Base-by-base conservation (phyloP, 2,888 invertebrate species). In the Agonum fuliginosum region DNA sequence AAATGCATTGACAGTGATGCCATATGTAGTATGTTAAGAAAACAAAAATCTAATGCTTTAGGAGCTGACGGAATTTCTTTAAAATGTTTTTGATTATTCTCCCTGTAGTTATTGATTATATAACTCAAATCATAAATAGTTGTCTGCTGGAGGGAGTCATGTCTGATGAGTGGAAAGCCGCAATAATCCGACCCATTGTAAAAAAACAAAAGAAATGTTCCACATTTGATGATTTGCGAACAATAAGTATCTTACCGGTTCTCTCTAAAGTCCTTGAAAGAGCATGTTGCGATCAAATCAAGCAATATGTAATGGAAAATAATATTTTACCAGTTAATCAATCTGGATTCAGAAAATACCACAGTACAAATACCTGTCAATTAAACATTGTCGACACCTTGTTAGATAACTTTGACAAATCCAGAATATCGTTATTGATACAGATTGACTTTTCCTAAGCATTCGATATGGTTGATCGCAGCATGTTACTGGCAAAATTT, bases 351-450 rank as follows among this genome's bases (percentile, higher is more conserved):
- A 73, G 83, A 1, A 78, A 69, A 2, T 73, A 67, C 1, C 78
- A 76, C 14, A 80, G 82, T 22, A 83, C 84, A 0, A 78, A 80
- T 5, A 83, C 83, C 0, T 81, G 82, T 0, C 76, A 83, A 0
- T 17, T 82, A 0, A 79, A 80, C 8, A 79, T 84, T 46, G n/a
- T n/a, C n/a, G n/a, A n/a, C n/a, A n/a, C n/a, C n/a, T n/a, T n/a
- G n/a, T n/a, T n/a, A n/a, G n/a, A n/a, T n/a, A n/a, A n/a, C n/a
- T n/a, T n/a, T n/a, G n/a, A n/a, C n/a, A n/a, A n/a, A n/a, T n/a
- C n/a, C n/a, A n/a, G n/a, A n/a, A n/a, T n/a, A n/a, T n/a, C n/a
- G n/a, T n/a, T n/a, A n/a, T n/a, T n/a, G n/a, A n/a, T n/a, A n/a
- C n/a, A n/a, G n/a, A n/a, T n/a, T n/a, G n/a, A n/a, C n/a, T n/a